Evolutionary conservation across 2,888 invertebrate species (phyloP).

Genomic region (Pterobdella sp.): DNA sequence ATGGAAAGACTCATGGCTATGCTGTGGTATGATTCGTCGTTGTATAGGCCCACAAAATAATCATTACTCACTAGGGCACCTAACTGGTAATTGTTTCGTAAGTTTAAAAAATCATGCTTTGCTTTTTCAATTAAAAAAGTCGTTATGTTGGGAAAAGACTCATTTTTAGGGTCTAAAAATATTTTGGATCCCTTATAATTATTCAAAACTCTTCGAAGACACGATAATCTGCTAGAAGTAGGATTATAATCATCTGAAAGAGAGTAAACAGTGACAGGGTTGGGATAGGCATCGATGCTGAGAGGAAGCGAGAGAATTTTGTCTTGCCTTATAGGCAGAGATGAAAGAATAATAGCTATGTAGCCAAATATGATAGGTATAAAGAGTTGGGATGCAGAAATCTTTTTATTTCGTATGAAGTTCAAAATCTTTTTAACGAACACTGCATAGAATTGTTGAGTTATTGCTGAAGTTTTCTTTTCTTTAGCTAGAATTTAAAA

Average conservation of each 20-base stretch:
- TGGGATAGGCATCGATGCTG: not conserved
- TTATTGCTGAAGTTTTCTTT: too few species aligned
- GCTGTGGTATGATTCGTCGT: constrained; percentile 70
- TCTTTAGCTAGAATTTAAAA: too few species aligned
- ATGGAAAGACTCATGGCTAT: constrained; percentile 61
- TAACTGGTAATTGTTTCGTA: not conserved
- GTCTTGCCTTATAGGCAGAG: not conserved
- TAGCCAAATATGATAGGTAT: not conserved
- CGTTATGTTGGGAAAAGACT: not conserved
- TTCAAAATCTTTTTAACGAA: not conserved
- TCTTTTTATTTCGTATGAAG: not conserved
- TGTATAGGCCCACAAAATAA: constrained; percentile 60
- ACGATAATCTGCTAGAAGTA: not conserved
- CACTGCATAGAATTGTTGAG: not conserved
- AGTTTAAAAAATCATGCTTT: not conserved
- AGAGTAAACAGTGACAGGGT: not conserved
- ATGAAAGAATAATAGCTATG: not conserved
- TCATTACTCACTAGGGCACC: not conserved
- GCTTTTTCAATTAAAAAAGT: not conserved
- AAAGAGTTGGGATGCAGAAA: not conserved
- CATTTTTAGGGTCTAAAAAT: not conserved
- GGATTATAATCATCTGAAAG: not conserved
- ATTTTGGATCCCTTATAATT: not conserved
- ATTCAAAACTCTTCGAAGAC: not conserved
- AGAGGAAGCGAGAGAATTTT: not conserved